A percentile compares a stretch with the other conserved stretches of the same genome.
These are phyloP conservation scores for Noctua pronuba DNA, from an alignment of 2,888 invertebrate species.

Conservation along the genomic window DNA sequence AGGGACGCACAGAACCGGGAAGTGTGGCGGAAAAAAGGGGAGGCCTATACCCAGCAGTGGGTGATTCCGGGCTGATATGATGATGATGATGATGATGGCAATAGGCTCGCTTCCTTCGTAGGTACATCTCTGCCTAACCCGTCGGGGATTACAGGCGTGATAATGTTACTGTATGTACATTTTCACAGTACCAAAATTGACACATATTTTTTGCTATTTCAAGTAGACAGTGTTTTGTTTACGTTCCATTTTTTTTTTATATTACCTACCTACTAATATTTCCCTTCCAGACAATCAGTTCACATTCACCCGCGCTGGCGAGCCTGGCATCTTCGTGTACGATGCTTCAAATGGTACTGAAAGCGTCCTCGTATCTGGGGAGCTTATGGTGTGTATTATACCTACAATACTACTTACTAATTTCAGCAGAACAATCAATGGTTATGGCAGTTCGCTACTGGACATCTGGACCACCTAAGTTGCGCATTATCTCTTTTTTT, in stretches of 20 bases:
- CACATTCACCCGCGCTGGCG: conserved; percentile 86
- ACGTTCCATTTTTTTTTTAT: not conserved
- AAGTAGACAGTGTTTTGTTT: not conserved
- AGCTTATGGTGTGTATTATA: conserved; percentile 83
- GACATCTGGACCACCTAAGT: not conserved
- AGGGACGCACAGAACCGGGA: too few relatives aligned
- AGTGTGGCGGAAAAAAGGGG: too few relatives aligned
- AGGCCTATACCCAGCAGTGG: too few relatives aligned
- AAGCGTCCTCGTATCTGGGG: conserved; percentile 82
- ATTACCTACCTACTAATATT: not conserved
- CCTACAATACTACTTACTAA: not conserved
- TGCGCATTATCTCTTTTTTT: not conserved
- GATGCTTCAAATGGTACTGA: conserved; percentile 82
- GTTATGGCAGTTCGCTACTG: not conserved
- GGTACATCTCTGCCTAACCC: too few relatives aligned
- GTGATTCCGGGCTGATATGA: too few relatives aligned
- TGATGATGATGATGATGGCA: too few relatives aligned
- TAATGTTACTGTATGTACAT: too few relatives aligned
- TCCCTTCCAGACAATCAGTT: conserved; percentile 87
- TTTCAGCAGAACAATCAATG: not conserved
- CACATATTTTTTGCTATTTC: not conserved
- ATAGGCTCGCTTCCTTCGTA: too few relatives aligned
- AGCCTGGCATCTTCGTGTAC: conserved; percentile 85
- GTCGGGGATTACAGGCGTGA: too few relatives aligned
- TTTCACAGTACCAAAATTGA: not conserved